Percentiles rank a stretch among this genome's conserved stretches.
phyloP scores from a whole-genome alignment of 2,113 vertebrate species.

The Quiscalus mexicanus region DNA sequence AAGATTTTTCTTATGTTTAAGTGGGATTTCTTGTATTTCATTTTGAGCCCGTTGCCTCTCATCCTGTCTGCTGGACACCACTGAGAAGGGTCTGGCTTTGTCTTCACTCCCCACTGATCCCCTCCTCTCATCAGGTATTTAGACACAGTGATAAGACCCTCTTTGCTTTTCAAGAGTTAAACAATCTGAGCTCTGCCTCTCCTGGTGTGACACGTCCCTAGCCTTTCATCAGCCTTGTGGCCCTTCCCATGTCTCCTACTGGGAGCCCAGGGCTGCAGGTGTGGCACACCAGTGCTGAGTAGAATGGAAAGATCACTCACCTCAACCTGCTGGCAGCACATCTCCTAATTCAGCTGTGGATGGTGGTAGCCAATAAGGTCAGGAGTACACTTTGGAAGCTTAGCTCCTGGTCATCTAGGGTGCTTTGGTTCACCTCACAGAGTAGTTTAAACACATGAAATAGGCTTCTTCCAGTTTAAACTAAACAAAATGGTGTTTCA shows the following conservation, averaged over 20 bases:
- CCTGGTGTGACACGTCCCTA: not conserved
- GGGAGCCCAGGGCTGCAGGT: not conserved
- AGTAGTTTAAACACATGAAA: not conserved
- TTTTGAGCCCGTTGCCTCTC: not conserved
- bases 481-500: not conserved
- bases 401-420: not conserved
- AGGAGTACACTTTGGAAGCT: not conserved
- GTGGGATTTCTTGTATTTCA: not conserved
- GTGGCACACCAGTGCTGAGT: not conserved
- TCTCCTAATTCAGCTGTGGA: not conserved
- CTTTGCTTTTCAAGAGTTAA: not conserved
- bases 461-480: not conserved
- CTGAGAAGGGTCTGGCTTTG: not conserved
- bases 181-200: not conserved
- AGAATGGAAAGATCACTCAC: not conserved
- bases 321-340: not conserved
- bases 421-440: not conserved
- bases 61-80: not conserved
- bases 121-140: not conserved
- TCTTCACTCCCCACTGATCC: not conserved
- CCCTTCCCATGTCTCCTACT: accelerated
- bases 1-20: not conserved
- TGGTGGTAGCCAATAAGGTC: not conserved
- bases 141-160: not conserved
- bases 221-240: not conserved